Evolutionary conservation across 1,140 invertebrate genomes (phyloP), one percentile per base, ranked within the genome.

Genomic region (Drosophila rhopaloa): DNA sequence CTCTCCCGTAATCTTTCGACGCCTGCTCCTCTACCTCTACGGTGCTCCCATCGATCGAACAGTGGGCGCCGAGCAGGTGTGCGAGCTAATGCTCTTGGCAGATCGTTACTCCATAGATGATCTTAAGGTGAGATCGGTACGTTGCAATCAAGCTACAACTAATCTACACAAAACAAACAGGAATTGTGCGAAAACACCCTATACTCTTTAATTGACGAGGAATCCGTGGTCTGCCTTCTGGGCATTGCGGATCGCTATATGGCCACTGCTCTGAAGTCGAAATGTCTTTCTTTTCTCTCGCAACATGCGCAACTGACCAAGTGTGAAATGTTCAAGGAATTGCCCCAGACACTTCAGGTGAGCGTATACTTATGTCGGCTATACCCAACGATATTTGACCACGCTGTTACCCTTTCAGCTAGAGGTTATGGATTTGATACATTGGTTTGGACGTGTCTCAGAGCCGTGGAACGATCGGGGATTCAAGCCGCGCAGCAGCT

Each of bases 171-270:
- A 27, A 19, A 13, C 1, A 0, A 2, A 2, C 10, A 95, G 90
- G 93, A 93, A 43, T 78, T 94, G 10, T 95, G 95, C 92, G 95
- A 96, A 89, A 93, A 94, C 56, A 93, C 93, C 5, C 90, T 96
- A 43, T 92, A 93, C 50, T 77, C 91, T 3, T 93, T 94, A 71
- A 93, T 96, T 44, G 95, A 95, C 91, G 93, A 94, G 56, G 95
- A 95, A 44, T 94, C 94, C 0, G 95, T 94, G 2, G 92, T 96
- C 43, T 95, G 94, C 85, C 93, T 96, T 5, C 89, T 96, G 27
- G 94, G 94, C 58, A 93, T 96, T 71, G 95, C 95, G 7, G 95
- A 96, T 92, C 95, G 95, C 67, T 95, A 94, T 72, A 94, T 94
- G 88, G 95, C 95, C 29, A 93, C 93, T 51, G 91, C 92, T 8